Evolutionary conservation across 2,113 vertebrate genomes (phyloP), one percentile per base, ranked within the genome.

Genomic region (Austrofundulus limnaeus): DNA sequence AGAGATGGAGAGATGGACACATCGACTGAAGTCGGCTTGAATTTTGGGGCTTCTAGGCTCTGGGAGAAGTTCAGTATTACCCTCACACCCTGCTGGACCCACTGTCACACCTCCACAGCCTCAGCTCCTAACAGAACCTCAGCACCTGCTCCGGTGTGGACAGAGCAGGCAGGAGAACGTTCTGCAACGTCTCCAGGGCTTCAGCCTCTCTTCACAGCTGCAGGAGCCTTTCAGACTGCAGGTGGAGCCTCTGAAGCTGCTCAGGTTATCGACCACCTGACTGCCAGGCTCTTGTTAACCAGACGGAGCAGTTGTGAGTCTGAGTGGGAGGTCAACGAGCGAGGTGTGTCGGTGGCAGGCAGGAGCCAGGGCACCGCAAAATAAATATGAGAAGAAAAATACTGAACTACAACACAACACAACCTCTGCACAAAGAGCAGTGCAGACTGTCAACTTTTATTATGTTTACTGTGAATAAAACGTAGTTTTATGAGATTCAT

Each of bases 171-270:
- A 34, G 50, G 25, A 19, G 2, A n/a, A 17, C 16, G 47, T 49
- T 24, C 15, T 49, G 19, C 23, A 25, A 52, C 34, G 34, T 52
- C 50, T 52, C 50, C n/a, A n/a, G 50, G 50, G 50, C 28, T 52
- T 10, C 50, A 52, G 17, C 50, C 17, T 16, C 15, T n/a, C n/a
- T n/a, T n/a, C 28, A 11, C 11, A 34, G 25, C 50, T 19, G 21
- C 17, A 8, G 11, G 4, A 52, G 16, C 17, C 3, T 24, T 24
- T 52, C 24, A 52, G n/a, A 52, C 28, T 31, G 4, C 49, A 11
- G 23, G 48, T 12, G 23, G 5, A 24, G 47, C 21, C 23, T 24
- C 13, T 23, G 24, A 20, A 52, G 28, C 11, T 4, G 49, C 49
- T 28, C 31, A 11, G 21, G 14, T 52, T 23, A 24, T 52, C 34